Evolutionary conservation across 2,797 vertebrate species (phyloP).

Genomic region (Ctenochaetus hawaiiensis): DNA sequence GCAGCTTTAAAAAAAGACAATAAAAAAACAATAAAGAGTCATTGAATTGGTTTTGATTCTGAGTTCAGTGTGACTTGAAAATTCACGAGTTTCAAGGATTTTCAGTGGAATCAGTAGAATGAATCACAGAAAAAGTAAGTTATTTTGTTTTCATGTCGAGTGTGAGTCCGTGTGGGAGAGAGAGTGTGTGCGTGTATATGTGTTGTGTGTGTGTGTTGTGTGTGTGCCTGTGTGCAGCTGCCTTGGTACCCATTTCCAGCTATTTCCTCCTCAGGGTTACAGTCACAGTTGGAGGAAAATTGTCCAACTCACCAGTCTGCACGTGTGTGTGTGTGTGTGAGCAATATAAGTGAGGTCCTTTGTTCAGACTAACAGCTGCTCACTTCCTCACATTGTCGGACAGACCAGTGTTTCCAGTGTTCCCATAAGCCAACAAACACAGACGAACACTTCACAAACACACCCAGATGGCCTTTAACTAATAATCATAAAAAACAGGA

Average conservation of each 20-base stretch:
- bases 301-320: neutral
- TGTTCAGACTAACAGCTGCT: slow-evolving; percentile 60
- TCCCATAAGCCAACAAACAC: slow-evolving; percentile 18
- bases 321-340: slow-evolving; percentile 12
- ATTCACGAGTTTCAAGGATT: no score
- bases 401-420: slow-evolving; percentile 43
- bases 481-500: no score
- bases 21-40: no score
- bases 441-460: slow-evolving; percentile 1
- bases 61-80: no score
- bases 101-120: no score
- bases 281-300: slow-evolving; percentile 6
- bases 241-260: slow-evolving; percentile 23
- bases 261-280: slow-evolving; percentile 44
- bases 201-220: neutral
- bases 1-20: no score
- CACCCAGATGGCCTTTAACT: neutral
- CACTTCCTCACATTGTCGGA: slow-evolving; percentile 75
- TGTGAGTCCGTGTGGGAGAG: neutral
- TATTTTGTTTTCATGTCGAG: neutral
- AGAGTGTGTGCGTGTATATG: neutral
- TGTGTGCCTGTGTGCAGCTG: neutral
- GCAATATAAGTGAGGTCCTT: slow-evolving; percentile 24
- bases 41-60: no score
- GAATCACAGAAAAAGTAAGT: no score